Evolutionary conservation across 2,797 vertebrate genomes (phyloP), one percentile per base, ranked within the genome.

Genomic region (Alcedo quadribrachys): DNA sequence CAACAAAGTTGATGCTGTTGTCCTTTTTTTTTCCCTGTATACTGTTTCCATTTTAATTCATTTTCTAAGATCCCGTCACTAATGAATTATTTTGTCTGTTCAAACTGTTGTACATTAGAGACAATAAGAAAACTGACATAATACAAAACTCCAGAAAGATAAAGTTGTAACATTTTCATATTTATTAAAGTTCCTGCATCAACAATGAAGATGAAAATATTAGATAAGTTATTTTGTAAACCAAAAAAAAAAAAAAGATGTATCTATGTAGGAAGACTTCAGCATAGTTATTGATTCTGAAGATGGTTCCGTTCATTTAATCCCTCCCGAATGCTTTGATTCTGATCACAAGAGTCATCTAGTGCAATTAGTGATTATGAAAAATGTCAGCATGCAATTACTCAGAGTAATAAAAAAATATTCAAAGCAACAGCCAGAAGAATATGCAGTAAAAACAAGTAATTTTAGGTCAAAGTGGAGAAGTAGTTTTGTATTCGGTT

Each of bases 361-460:
- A 96, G 84, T 96, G 54, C 85, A 96, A 96, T 96, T 96, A 97
- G 92, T 76, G 84, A 89, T 96, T 97, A 96, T 95, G 87, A 95
- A 96, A 96, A 97, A 96, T 97, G 75, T 96, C 96, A 97, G 83
- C 78, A 87, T 91, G 69, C 69, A 93, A 92, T 97, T 95, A 96
- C 92, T 97, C 89, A 81, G 89, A 89, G 93, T 87, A 77, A 93
- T 94, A 96, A 96, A 53, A 97, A 97, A 97, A 95, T 94, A 92
- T 62, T 96, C 83, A 94, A 95, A 97, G 65, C 78, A 96, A 92
- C 57, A 90, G 67, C 48, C 89, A 94, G 74, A 78, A 93, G 66
- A 94, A 88, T 61, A 78, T 37, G 51, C 81, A 87, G 69, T 84
- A 84, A 94, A 84, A 33, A 81, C 12, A 68, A 93, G 33, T 77